These are phyloP conservation scores for Halocaridina rubra DNA, from an alignment of 2,888 invertebrate species.

Conservation along the genomic window DNA sequence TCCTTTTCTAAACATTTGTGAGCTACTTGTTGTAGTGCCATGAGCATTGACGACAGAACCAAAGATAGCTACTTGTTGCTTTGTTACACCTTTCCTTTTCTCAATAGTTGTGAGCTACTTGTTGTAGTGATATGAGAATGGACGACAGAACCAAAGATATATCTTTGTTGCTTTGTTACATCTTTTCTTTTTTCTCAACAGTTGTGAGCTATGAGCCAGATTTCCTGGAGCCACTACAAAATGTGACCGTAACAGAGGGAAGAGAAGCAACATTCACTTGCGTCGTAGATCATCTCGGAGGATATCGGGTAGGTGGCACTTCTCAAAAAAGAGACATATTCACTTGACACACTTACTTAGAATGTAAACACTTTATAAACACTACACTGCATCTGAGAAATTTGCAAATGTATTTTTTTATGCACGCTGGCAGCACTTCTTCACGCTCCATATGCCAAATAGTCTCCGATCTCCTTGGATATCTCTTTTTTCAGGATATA, in stretches of 20 bases:
- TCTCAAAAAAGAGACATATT: too few species aligned
- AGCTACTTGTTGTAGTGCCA: not conserved
- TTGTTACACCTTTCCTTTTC: not conserved
- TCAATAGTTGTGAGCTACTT: not conserved
- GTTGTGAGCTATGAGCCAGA: conserved; percentile 82
- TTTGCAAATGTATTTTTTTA: too few species aligned
- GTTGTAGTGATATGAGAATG: not conserved
- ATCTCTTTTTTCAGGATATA: too few species aligned
- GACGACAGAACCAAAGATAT: not conserved
- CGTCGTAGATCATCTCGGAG: conserved; percentile 85
- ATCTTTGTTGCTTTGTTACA: not conserved
- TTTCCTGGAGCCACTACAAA: conserved; percentile 83
- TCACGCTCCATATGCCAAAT: too few species aligned
- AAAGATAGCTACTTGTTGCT: not conserved
- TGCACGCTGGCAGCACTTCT: too few species aligned
- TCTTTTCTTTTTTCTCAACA: conserved; percentile 66
- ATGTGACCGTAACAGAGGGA: conserved; percentile 85
- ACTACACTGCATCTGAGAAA: too few species aligned
- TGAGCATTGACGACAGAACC: not conserved
- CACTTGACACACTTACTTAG: too few species aligned
- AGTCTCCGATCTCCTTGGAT: too few species aligned
- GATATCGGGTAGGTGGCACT: conserved; percentile 83
- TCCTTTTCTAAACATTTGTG: not conserved
- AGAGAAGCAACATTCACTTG: conserved; percentile 87
- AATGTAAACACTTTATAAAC: too few species aligned